Conservation (phyloP, 2,797 vertebrate genomes). For the Macroramphosus scolopax region DNA sequence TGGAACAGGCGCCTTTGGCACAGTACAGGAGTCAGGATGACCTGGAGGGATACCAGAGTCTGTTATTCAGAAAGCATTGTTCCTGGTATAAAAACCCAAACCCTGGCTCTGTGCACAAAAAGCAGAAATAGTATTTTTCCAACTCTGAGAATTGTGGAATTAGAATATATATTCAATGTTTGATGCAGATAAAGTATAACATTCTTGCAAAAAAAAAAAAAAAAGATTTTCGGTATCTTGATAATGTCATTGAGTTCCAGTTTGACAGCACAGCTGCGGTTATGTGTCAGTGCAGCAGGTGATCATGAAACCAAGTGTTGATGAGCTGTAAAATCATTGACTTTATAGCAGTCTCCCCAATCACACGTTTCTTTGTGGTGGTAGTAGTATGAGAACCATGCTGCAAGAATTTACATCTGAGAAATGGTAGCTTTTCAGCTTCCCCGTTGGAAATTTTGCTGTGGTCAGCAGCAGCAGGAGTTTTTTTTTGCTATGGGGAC, state of each 20-base stretch:
- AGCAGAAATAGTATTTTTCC: too few species aligned
- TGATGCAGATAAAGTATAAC: background rate
- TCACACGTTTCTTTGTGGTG: background rate
- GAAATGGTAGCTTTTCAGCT: slow-evolving; percentile 28
- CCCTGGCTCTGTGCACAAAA: background rate
- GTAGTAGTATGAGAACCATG: slow-evolving; percentile 2
- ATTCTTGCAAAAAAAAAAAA: too few species aligned
- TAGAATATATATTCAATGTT: background rate
- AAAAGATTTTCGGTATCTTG: too few species aligned
- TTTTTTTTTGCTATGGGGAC: slow-evolving; percentile 34
- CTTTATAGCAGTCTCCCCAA: background rate
- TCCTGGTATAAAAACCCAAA: slow-evolving; percentile 1
- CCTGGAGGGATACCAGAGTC: slow-evolving; percentile 4
- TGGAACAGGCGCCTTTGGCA: slow-evolving; percentile 20
- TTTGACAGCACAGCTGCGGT: background rate
- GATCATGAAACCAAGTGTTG: slow-evolving; percentile 15
- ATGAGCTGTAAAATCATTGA: slow-evolving; percentile 21
- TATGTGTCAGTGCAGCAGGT: slow-evolving; percentile 4
- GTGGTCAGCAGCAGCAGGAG: slow-evolving; percentile 46
- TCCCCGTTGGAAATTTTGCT: slow-evolving; percentile 41
- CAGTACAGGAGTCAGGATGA: slow-evolving; percentile 13
- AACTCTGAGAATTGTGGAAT: too few species aligned
- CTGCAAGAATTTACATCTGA: slow-evolving; percentile 7
- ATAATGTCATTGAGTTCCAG: background rate
- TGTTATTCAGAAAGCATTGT: slow-evolving; percentile 9